Conservation (phyloP, 2,797 vertebrate genomes). For the Phrynocephalus forsythii region DNA sequence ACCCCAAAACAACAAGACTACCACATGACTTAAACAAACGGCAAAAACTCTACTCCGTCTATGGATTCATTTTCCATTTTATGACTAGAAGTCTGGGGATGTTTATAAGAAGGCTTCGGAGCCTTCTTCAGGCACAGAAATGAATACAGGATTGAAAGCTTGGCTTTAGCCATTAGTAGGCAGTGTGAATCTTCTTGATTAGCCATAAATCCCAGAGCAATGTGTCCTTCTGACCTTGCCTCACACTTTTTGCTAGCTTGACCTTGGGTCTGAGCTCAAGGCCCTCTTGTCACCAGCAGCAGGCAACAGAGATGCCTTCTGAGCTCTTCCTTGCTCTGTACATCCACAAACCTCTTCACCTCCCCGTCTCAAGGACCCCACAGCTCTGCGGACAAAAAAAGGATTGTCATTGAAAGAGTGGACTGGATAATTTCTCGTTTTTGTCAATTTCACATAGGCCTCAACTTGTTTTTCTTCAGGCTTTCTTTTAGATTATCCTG, state of each 20-base stretch:
- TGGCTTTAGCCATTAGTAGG: too few relatives aligned
- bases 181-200: not conserved
- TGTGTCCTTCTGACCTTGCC: not conserved
- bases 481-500: slow-evolving; percentile 15
- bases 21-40: too few relatives aligned
- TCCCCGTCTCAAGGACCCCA: not conserved
- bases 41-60: too few relatives aligned
- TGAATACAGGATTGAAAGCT: not conserved
- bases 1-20: too few relatives aligned
- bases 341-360: not conserved
- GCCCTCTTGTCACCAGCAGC: not conserved
- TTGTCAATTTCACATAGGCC: slow-evolving; percentile 16
- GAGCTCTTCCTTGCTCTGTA: not conserved
- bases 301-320: not conserved
- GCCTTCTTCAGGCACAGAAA: not conserved
- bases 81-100: not conserved
- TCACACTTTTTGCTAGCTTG: not conserved
- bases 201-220: not conserved
- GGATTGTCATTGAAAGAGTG: not conserved
- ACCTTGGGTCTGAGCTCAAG: not conserved
- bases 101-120: not conserved
- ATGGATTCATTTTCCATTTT: too few relatives aligned
- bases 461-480: slow-evolving; percentile 6
- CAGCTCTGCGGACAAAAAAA: slow-evolving; percentile 1
- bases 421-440: not conserved